Evolutionary conservation across 2,888 invertebrate species (phyloP).

Genomic region (Liodrosophila aerea): DNA sequence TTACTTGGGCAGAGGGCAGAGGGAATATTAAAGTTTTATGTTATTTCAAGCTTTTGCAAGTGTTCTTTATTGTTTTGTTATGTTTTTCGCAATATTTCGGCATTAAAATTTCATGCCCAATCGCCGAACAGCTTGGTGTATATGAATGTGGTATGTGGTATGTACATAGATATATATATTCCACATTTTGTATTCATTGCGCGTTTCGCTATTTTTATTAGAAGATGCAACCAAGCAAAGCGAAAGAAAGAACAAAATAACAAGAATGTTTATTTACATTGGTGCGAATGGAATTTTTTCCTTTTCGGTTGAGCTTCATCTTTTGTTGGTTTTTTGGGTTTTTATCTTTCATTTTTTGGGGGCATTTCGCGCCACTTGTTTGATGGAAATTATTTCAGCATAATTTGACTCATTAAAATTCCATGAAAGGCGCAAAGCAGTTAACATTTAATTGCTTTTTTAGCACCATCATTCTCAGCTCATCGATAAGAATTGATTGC

Average conservation of each 20-base stretch:
- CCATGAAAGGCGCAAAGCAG: slow-evolving; percentile 46
- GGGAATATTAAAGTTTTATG: slow-evolving; percentile 20
- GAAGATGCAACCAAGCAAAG: slow-evolving; percentile 45
- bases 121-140: slow-evolving; percentile 11
- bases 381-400: slow-evolving; percentile 47
- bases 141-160: neutral
- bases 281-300: slow-evolving; percentile 31
- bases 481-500: slow-evolving; percentile 48
- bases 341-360: slow-evolving; percentile 14
- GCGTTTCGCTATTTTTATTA: slow-evolving; percentile 52
- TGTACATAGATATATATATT: slow-evolving; percentile 6
- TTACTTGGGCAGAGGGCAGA: too few species aligned
- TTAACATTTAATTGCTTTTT: slow-evolving; percentile 57
- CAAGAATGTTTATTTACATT: slow-evolving; percentile 46
- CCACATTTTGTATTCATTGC: slow-evolving; percentile 58
- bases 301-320: neutral
- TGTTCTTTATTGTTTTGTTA: slow-evolving; percentile 32
- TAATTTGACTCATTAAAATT: slow-evolving; percentile 71
- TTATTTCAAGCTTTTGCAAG: slow-evolving; percentile 10
- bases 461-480: slow-evolving; percentile 9
- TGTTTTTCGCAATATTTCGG: slow-evolving; percentile 26
- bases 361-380: slow-evolving; percentile 22
- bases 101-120: slow-evolving; percentile 43
- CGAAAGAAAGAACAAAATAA: slow-evolving; percentile 14
- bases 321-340: slow-evolving; percentile 4